Base-by-base conservation (phyloP, 1,140 invertebrate species). In the Agrilus planipennis region DNA sequence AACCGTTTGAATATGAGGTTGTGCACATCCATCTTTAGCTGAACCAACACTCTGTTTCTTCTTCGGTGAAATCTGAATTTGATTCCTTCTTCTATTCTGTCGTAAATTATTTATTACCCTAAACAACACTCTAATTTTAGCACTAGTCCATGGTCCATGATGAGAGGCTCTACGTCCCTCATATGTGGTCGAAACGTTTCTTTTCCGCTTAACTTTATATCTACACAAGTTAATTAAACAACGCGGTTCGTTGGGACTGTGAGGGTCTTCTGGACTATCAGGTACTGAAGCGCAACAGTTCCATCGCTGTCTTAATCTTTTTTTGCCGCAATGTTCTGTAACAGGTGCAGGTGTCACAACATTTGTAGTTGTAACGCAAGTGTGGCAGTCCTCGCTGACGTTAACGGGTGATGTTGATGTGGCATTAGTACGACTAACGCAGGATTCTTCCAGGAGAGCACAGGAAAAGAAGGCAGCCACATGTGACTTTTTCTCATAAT, bases 251-350 rank as follows among this genome's bases (percentile, higher is more conserved):
- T 48, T 39, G 0, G 55, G 52, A 45, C 49, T 54, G 17, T 43
- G 41, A 10, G 65, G 63, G 39, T 68, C 62, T 44, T 70, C 68
- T 0, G 70, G 70, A 58, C 69, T 71, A 39, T 72, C 70, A 0
- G 70, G 70, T 2, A 69, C 67, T 11, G 60, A 63, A 20, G 66
- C 61, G 34, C 70, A 72, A 44, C 70, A 72, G 42, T 71, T 72
- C 70, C 70, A 72, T 62, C 53, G 57, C n/a, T 47, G 53, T 34
- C 48, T 54, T 10, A 51, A 34, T 44, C 57, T 60, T 25, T 14
- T 6, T 44, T 42, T 45, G 15, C 42, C 32, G 39, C 52, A 47
- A 4, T 56, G 48, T 7, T 47, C 47, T 9, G 44, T 44, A 10
- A 52, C 41, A 15, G 28, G 15, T 6, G 35, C 38, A 14, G 42